phyloP scores from a whole-genome alignment of 2,888 invertebrate species.

The Ypsolopha scabrella region DNA sequence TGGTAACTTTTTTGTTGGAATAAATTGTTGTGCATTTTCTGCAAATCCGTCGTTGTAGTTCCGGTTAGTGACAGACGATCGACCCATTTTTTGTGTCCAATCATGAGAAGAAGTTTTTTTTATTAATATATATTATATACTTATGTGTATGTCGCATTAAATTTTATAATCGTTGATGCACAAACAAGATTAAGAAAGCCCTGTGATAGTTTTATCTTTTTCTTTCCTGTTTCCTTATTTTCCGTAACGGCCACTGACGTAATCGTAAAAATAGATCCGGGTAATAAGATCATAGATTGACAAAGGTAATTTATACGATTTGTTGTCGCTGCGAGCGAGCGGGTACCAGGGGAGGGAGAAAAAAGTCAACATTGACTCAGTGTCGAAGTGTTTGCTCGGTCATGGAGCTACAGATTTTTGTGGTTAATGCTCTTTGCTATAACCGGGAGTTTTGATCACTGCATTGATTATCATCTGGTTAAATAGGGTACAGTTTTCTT shows the following conservation, averaged over 20 bases:
- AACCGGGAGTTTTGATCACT: too few relatives aligned
- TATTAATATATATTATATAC: background rate
- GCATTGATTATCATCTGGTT: too few relatives aligned
- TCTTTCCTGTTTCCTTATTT: constrained; percentile 14
- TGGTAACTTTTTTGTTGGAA: too few relatives aligned
- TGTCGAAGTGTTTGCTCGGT: constrained; percentile 56
- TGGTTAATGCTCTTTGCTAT: constrained; percentile 1
- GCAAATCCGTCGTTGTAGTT: too few relatives aligned
- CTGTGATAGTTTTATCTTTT: too few relatives aligned
- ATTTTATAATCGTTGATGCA: background rate
- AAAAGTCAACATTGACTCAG: constrained; percentile 56
- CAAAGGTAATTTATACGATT: constrained; percentile 61
- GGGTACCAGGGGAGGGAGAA: constrained; percentile 22
- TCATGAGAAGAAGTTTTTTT: background rate
- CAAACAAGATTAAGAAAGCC: too few relatives aligned
- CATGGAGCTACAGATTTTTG: constrained; percentile 22
- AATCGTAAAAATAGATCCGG: constrained; percentile 8
- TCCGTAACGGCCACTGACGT: background rate
- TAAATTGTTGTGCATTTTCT: too few relatives aligned
- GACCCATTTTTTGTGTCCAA: too few relatives aligned
- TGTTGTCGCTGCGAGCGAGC: constrained; percentile 42
- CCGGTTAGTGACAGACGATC: too few relatives aligned
- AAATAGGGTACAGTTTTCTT: too few relatives aligned
- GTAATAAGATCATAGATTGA: constrained; percentile 54
- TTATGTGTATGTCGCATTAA: too few relatives aligned